Evolutionary conservation across 2,888 invertebrate species (phyloP), one percentile per base, ranked within the genome.

Genomic region (Sminthurides aquaticus): DNA sequence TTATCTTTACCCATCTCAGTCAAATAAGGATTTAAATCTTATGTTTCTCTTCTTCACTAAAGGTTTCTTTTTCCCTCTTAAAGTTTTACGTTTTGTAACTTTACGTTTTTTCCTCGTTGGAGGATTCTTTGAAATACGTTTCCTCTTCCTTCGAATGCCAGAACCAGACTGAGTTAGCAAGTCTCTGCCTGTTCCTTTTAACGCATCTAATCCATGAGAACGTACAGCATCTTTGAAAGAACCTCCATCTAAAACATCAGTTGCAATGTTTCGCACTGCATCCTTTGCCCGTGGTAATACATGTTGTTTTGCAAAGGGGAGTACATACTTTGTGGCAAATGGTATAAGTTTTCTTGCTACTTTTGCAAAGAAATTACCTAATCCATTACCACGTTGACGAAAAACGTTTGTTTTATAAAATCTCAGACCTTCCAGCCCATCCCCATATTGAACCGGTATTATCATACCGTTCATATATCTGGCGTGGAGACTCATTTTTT

Each of bases 1-100:
- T 78, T 54, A 15, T 8, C 24, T 54, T 20, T 54, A 18, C 54
- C 54, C 54, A 20, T 54, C 11, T 20, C 24, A 22, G 54, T 54
- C 54, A 22, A 20, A 20, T 18, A 54, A 20, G 20, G 54, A 8
- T 54, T 54, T 8, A 22, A 15, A 54, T 11, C 24, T n/a, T n/a
- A n/a, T n/a, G 18, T 24, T 25, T 55, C 3, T 25, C 5, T 11
- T 55, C 18, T 55, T 27, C 27, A 27, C 18, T 22, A 15, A 1
- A 34, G 1, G n/a, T 11, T 26, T 20, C 43, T 8, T 22, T 34
- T 58, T 34, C n/a, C 48, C 1, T 22, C 8, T 49, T 48, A 3
- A 20, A 25, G 22, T 60, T 48, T 11, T 25, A 26, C 20, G 24
- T 22, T 24, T 49, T 2, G 20, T 26, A 49, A 5, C 11, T 26